Conservation (phyloP, 64 coral and sea anemone genomes). For the Dendrophyllia cribrosa region DNA sequence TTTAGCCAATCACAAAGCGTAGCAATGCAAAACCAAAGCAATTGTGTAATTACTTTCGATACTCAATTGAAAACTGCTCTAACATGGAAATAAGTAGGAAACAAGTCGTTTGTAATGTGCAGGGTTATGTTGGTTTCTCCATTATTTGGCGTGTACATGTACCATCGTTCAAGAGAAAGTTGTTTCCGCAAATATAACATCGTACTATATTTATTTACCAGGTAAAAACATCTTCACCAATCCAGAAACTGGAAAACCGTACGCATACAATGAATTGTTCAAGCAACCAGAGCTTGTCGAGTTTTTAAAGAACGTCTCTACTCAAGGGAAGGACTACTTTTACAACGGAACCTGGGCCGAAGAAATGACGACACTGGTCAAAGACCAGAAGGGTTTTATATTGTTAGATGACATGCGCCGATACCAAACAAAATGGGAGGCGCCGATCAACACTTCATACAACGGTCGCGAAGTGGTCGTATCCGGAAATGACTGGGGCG, state of each 20-base stretch:
- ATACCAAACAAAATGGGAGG: constrained; percentile 55
- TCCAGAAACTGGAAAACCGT: constrained; percentile 70
- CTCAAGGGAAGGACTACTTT: constrained; percentile 69
- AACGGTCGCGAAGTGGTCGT: constrained; percentile 7
- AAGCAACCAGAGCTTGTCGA: constrained; percentile 82
- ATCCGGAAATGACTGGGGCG: constrained; percentile 57
- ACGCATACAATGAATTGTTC: constrained; percentile 73
- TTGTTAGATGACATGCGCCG: constrained; percentile 61
- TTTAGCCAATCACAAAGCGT: too few species aligned
- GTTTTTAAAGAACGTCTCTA: constrained; percentile 70
- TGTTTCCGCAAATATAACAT: too few species aligned
- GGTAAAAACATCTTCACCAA: constrained; percentile 82
- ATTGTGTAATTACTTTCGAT: too few species aligned
- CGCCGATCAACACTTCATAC: constrained; percentile 36
- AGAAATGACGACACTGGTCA: constrained; percentile 49
- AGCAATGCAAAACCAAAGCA: too few species aligned
- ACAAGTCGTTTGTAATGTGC: too few species aligned
- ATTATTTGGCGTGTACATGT: too few species aligned
- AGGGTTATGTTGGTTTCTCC: too few species aligned
- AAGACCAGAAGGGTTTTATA: constrained; percentile 69
- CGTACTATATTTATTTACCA: background rate
- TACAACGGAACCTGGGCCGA: constrained; percentile 84
- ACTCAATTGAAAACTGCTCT: too few species aligned
- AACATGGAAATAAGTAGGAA: too few species aligned
- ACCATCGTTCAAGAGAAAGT: too few species aligned